These are phyloP conservation scores for silkworm (Bombyx mori) DNA, from an alignment of 1,140 invertebrate species.

Conservation along the genomic window DNA sequence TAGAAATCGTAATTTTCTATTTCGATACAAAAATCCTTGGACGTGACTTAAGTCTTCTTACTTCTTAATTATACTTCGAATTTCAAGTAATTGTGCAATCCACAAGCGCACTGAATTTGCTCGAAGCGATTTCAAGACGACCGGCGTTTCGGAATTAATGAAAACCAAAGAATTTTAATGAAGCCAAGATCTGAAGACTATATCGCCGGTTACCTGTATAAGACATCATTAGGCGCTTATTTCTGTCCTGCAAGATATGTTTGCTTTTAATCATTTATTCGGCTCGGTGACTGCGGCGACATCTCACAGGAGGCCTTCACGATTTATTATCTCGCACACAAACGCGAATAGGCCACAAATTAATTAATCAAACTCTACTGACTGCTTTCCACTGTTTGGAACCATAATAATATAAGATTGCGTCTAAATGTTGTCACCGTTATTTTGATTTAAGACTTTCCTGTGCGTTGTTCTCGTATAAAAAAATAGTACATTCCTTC, in stretches of 20 bases:
- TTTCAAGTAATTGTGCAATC: too few relatives aligned
- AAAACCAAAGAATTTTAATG: constrained; percentile 49
- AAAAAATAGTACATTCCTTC: too few relatives aligned
- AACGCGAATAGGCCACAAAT: constrained; percentile 41
- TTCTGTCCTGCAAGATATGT: constrained; percentile 53
- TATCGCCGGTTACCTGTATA: constrained; percentile 63
- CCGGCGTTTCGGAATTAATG: constrained; percentile 18
- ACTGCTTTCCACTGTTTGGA: constrained; percentile 46
- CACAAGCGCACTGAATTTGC: too few relatives aligned
- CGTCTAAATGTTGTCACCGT: too few relatives aligned
- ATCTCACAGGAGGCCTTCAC: constrained; percentile 64
- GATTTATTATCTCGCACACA: constrained; percentile 60
- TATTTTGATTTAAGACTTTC: too few relatives aligned
- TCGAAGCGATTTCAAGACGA: too few relatives aligned
- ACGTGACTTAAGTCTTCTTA: too few relatives aligned
- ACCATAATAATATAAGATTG: too few relatives aligned
- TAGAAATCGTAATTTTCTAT: too few relatives aligned
- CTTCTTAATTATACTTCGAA: too few relatives aligned
- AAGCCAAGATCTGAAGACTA: constrained; percentile 53
- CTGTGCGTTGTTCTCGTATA: too few relatives aligned
- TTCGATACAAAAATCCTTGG: too few relatives aligned
- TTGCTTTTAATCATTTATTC: constrained; percentile 65
- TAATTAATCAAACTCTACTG: constrained; percentile 62
- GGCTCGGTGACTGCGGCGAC: constrained; percentile 48
- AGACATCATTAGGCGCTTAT: constrained; percentile 62